Evolutionary conservation across 2,888 invertebrate species (phyloP), one percentile per base, ranked within the genome.

Genomic region (Shargacucullia verbasci): DNA sequence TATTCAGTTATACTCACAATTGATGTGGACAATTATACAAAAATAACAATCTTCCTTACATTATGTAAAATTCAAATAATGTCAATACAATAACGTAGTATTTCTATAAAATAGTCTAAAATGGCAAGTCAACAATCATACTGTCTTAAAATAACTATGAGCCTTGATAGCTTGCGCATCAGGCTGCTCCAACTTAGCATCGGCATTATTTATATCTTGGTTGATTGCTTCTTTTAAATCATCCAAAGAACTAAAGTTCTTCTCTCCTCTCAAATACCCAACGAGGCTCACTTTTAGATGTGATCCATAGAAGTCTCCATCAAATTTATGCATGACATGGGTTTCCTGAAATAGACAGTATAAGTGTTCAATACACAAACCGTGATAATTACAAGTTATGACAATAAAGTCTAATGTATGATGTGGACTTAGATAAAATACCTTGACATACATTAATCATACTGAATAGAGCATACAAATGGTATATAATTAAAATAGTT

Each of bases 221-320:
- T 96, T 95, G 59, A 99, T 99, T 37, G 96, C 97, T 29, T 86
- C 82, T 75, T 98, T 97, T 53, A 99, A 89, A 14, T 96, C 96
- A 48, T 98, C 97, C 27, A 96, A 70, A 0, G 97, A 97, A 13
- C 92, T 88, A 81, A 98, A 99, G 85, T 97, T 96, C 81, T 93
- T 95, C 93, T 99, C 98, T 0, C 97, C 96, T 72, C 99, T 94
- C 62, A 99, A 94, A 84, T 97, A 99, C 13, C 98, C 98, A 50
- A 96, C 85, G 59, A 99, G 95, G 61, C 96, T 96, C 20, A 98
- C 95, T 91, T 96, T 97, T 65, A 99, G 89, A 57, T 92, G 84
- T 40, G 96, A 94, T 0, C 97, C 99, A 90, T 99, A 99, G 80
- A 99, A 98, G 88, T 99, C 99, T 39, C 94, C 83, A 27, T 96